Percentiles rank a stretch among this genome's conserved stretches.
These are phyloP conservation scores for Dromius quadrimaculatus DNA, from an alignment of 2,888 invertebrate species.

Conservation along the genomic window DNA sequence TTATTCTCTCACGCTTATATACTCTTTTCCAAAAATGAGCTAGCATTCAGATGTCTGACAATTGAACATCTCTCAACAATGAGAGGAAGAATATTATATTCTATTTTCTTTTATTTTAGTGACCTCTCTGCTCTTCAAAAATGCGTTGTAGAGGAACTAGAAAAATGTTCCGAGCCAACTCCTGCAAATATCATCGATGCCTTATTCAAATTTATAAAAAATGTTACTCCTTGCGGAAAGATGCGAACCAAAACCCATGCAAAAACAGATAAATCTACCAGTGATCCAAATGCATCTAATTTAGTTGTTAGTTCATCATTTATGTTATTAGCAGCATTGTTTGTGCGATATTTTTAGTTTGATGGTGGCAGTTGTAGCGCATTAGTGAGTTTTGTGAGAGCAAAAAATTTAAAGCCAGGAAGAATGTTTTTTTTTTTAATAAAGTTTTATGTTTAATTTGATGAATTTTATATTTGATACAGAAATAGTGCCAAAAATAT, in stretches of 20 bases:
- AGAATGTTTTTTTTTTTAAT: too few species aligned
- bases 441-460: too few species aligned
- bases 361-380: too few species aligned
- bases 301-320: background rate
- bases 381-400: too few species aligned
- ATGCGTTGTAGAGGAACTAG: slow-evolving; percentile 74
- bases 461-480: background rate
- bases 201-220: slow-evolving; percentile 78
- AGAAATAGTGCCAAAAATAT: slow-evolving; percentile 5
- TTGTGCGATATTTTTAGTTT: slow-evolving; percentile 26
- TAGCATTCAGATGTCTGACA: too few species aligned
- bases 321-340: slow-evolving; percentile 17
- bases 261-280: background rate
- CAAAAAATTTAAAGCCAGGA: too few species aligned
- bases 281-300: background rate
- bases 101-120: slow-evolving; percentile 62
- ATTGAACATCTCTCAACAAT: too few species aligned
- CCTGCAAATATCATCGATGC: slow-evolving; percentile 85
- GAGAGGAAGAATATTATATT: too few species aligned
- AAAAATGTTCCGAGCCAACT: slow-evolving; percentile 79
- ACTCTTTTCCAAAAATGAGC: too few species aligned
- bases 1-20: too few species aligned
- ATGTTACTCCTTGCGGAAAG: slow-evolving; percentile 60
- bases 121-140: slow-evolving; percentile 70
- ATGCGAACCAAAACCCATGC: background rate